phyloP scores from a whole-genome alignment of 2,888 invertebrate species.

The Heteropelma amictum region DNA sequence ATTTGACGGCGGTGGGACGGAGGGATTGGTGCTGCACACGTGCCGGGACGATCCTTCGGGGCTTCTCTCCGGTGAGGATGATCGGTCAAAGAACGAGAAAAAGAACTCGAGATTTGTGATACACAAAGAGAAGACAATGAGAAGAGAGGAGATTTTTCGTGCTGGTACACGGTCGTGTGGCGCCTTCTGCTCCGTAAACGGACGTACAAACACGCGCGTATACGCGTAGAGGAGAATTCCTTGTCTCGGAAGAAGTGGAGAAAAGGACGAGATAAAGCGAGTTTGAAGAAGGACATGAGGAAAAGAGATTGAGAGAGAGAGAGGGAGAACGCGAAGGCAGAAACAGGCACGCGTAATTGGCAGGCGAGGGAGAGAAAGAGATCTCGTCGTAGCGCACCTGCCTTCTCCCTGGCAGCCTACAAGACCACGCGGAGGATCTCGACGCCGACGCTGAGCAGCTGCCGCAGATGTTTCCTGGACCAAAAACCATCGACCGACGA shows the following conservation, averaged over 20 bases:
- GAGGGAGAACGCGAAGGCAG: slow-evolving; percentile 48
- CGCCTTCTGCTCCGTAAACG: slow-evolving; percentile 16
- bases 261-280: slow-evolving; percentile 21
- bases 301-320: slow-evolving; percentile 13
- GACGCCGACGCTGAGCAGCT: slow-evolving; percentile 70
- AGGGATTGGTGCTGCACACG: slow-evolving; percentile 38
- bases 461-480: slow-evolving; percentile 75
- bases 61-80: slow-evolving; percentile 6
- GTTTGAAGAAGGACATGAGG: slow-evolving; percentile 14
- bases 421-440: slow-evolving; percentile 21
- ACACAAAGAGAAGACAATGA: slow-evolving; percentile 20
- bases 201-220: not conserved
- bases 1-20: not conserved
- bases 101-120: too few species aligned
- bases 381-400: slow-evolving; percentile 55
- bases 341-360: slow-evolving; percentile 62
- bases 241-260: not conserved
- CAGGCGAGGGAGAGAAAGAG: slow-evolving; percentile 50
- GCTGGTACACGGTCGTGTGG: slow-evolving; percentile 35
- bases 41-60: slow-evolving; percentile 45
- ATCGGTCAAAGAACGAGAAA: slow-evolving; percentile 12
- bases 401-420: slow-evolving; percentile 43
- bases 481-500: slow-evolving; percentile 66
- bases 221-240: not conserved
- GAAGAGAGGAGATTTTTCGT: slow-evolving; percentile 28